Evolutionary conservation across 2,113 vertebrate species (phyloP), one percentile per base, ranked within the genome.

Genomic region (Arothron firmamentum): DNA sequence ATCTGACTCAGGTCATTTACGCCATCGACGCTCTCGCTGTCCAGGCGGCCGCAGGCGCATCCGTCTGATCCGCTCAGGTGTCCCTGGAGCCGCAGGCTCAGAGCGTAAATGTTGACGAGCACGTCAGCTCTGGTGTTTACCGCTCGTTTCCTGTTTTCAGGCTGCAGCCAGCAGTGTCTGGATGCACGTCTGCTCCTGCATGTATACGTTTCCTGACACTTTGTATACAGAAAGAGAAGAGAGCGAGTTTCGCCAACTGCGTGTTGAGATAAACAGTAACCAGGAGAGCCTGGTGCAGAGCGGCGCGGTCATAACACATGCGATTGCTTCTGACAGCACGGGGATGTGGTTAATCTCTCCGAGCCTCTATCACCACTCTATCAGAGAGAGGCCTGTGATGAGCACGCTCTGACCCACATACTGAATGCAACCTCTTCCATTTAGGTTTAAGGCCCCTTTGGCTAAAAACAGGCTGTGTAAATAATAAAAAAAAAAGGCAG

Each of bases 381-480:
- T 85, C 80, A 80, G 71, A 42, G 42, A 5, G 47, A 67, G 61
- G 65, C 51, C 77, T 43, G 56, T 58, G 75, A 85, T 67, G 74
- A 74, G 75, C 77, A 78, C 49, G 51, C 63, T 50, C 59, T 79
- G 81, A 87, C 85, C 82, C 78, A 86, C 80, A 86, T 80, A 83
- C 74, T 67, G 56, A 75, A 77, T 65, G 57, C 54, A 61, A 55
- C 65, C 77, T 59, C 70, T 59, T 65, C 67, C 81, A 85, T 80
- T 84, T 78, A 80, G 56, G 45, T 73, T 73, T 10, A 46, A 59
- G 10, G 51, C 58, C 75, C 62, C 18, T 61, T 25, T 51, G 56
- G 28, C 67, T 58, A 58, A 71, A 79, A 66, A 75, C 48, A 49
- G 34, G 62, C 57, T 41, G 8, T 67, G 19, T 46, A 68, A 16